A percentile compares a stretch with the other conserved stretches of the same genome.
These are phyloP conservation scores for Alcedo quadribrachys DNA, from an alignment of 2,797 vertebrate species.

Conservation along the genomic window DNA sequence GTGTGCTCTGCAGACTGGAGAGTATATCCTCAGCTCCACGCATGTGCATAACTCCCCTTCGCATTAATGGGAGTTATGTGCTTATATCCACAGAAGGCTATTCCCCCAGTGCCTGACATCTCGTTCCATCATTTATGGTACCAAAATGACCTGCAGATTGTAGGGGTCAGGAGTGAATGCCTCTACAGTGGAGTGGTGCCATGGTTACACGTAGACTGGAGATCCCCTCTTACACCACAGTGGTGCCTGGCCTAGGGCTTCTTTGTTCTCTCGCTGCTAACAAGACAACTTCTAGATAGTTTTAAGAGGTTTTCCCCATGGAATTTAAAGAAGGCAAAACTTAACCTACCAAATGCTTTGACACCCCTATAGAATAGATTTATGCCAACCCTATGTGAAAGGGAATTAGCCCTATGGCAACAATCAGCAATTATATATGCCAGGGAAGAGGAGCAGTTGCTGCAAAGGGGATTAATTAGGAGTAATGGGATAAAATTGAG, in stretches of 20 bases:
- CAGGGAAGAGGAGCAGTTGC: not conserved
- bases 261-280: not conserved
- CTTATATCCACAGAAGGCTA: not conserved
- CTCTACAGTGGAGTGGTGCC: accelerated
- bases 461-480: not conserved
- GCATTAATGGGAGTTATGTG: not conserved
- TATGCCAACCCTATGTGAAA: not conserved
- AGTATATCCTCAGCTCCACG: not conserved
- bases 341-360: not conserved
- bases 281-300: not conserved
- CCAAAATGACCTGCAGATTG: slow-evolving; percentile 1
- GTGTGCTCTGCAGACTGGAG: slow-evolving; percentile 4
- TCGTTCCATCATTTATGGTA: slow-evolving; percentile 9
- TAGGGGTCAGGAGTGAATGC: not conserved
- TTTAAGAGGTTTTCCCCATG: not conserved
- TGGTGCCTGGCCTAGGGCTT: not conserved
- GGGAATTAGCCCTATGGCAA: not conserved
- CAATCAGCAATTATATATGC: not conserved
- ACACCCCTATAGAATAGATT: not conserved
- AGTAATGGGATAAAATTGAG: slow-evolving; percentile 15
- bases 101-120: not conserved
- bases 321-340: not conserved
- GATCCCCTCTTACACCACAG: not conserved
- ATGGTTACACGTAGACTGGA: not conserved
- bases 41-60: not conserved